A percentile compares a stretch with the other conserved stretches of the same genome.
Conservation (phyloP, 1,140 invertebrate genomes). For the Melanaphis sacchari region DNA sequence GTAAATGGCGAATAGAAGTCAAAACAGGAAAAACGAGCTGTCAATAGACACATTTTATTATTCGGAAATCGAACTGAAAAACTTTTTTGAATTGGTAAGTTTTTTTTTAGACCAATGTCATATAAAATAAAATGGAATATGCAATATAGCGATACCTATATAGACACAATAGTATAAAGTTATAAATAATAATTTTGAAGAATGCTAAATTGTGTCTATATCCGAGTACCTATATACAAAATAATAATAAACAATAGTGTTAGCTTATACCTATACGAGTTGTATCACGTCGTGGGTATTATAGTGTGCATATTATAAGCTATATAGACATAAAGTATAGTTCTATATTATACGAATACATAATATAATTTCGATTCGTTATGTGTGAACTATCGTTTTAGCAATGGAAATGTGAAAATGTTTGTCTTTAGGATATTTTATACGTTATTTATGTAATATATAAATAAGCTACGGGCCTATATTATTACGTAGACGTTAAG, state of each 20-base stretch:
- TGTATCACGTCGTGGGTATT: background rate
- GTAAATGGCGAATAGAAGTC: background rate
- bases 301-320: background rate
- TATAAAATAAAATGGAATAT: background rate
- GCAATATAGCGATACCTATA: background rate
- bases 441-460: background rate
- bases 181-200: background rate
- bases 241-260: background rate
- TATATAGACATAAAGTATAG: background rate
- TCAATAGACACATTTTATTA: background rate
- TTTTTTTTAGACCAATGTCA: background rate
- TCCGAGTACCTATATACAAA: background rate
- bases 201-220: background rate
- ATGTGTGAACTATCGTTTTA: background rate
- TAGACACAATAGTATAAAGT: background rate
- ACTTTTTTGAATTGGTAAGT: background rate
- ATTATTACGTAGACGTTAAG: background rate
- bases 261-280: background rate
- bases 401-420: background rate
- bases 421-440: background rate
- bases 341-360: background rate
- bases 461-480: background rate
- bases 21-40: slow-evolving; percentile 15
- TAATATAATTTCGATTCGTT: background rate
- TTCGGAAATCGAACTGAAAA: background rate